A percentile compares a stretch with the other conserved stretches of the same genome.
These are phyloP conservation scores for Trematomus loennbergii DNA, from an alignment of 2,113 vertebrate genomes.

Conservation along the genomic window DNA sequence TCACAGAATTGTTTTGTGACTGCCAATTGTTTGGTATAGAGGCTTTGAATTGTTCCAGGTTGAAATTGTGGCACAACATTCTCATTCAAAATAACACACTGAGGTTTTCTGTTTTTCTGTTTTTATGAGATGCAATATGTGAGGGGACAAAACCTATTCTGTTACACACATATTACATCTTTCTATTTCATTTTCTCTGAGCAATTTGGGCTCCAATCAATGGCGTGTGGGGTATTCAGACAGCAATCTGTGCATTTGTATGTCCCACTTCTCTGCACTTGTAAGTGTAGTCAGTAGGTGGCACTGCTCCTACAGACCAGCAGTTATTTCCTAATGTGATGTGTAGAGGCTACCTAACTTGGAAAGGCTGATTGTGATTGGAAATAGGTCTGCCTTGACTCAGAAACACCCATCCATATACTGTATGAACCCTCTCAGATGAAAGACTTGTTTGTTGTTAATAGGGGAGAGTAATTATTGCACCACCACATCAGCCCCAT, in stretches of 20 bases:
- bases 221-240: not conserved
- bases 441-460: conserved; percentile 79
- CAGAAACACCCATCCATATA: conserved; percentile 53
- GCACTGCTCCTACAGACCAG: conserved; percentile 77
- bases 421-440: conserved; percentile 53
- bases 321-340: not conserved
- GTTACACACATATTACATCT: not conserved
- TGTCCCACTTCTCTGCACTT: conserved; percentile 34
- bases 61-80: conserved; percentile 24
- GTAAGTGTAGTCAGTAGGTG: conserved; percentile 61
- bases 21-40: conserved; percentile 21
- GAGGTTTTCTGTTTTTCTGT: not conserved
- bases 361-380: conserved; percentile 59
- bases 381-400: conserved; percentile 70
- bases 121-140: not conserved
- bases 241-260: not conserved
- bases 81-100: conserved; percentile 7
- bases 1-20: conserved; percentile 35
- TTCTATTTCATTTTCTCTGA: not conserved
- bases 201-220: not conserved
- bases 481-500: conserved; percentile 62
- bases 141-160: not conserved
- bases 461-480: conserved; percentile 70
- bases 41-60: conserved; percentile 40
- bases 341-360: conserved; percentile 41